A percentile compares a stretch with the other conserved stretches of the same genome.
Evolutionary conservation across 2,113 vertebrate genomes (phyloP).

Genomic region (Thymallus thymallus): DNA sequence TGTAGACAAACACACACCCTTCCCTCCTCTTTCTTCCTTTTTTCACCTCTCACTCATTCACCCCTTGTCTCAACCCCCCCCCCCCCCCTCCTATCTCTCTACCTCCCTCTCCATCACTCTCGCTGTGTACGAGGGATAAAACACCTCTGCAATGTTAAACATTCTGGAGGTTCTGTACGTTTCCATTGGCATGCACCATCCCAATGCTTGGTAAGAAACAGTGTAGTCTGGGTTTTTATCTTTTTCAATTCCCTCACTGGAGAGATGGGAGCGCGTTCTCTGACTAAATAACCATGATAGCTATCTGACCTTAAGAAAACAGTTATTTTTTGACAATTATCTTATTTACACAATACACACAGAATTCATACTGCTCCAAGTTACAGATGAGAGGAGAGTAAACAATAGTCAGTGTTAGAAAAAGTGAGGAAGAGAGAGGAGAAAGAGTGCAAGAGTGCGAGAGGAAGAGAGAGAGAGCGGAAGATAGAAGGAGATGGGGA

Average conservation of each 20-base stretch:
- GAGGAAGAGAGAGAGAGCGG: too few relatives aligned
- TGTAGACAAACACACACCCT: constrained; percentile 46
- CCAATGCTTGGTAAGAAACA: not conserved
- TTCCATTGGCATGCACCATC: not conserved
- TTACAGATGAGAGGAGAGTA: not conserved
- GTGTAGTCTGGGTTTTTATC: not conserved
- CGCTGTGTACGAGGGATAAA: too few relatives aligned
- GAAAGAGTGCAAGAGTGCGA: not conserved
- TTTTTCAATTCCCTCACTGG: not conserved
- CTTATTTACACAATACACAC: not conserved
- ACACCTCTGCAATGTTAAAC: constrained; percentile 8
- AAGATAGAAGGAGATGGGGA: constrained; percentile 11
- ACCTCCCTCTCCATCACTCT: not conserved
- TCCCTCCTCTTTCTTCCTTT: not conserved
- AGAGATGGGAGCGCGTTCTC: not conserved
- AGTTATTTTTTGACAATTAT: not conserved
- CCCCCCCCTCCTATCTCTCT: not conserved
- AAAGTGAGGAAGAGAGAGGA: constrained; percentile 21
- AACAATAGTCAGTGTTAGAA: constrained; percentile 41
- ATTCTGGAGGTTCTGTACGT: not conserved
- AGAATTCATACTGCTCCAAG: not conserved
- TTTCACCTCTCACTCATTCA: constrained; percentile 25
- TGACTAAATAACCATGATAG: constrained; percentile 8
- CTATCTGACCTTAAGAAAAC: not conserved
- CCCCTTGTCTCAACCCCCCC: not conserved